Percentiles rank a stretch among this genome's conserved stretches.
Conservation (phyloP, 1,140 invertebrate genomes). For the Brachionus calyciflorus region DNA sequence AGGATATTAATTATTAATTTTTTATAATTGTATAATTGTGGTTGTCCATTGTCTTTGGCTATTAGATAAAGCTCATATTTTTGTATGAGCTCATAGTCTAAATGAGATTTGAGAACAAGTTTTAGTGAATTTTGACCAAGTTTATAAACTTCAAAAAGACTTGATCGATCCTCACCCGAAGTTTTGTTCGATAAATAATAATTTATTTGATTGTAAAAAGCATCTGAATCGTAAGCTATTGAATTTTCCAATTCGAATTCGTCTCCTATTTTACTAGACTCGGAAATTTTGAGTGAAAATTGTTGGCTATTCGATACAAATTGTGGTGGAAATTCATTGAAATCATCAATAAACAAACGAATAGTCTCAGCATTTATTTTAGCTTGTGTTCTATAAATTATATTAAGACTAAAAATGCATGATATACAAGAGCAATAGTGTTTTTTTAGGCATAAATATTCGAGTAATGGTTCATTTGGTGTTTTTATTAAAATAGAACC, state of each 20-base stretch:
- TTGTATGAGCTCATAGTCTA: constrained; percentile 7
- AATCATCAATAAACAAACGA: constrained; percentile 37
- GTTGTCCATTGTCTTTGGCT: constrained; percentile 28
- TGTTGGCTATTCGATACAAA: constrained; percentile 19
- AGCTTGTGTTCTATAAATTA: constrained; percentile 20
- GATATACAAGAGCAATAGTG: background rate
- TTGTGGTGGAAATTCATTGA: background rate
- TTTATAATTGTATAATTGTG: background rate
- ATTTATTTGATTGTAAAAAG: constrained; percentile 26
- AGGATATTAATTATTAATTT: constrained; percentile 1
- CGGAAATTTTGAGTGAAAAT: too few species aligned
- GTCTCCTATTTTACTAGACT: constrained; percentile 30
- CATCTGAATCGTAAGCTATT: constrained; percentile 14
- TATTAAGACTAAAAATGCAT: constrained; percentile 40
- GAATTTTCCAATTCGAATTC: background rate
- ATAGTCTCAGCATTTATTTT: constrained; percentile 37
- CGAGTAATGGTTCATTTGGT: constrained; percentile 13
- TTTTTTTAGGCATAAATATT: constrained; percentile 35
- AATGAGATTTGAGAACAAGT: background rate
- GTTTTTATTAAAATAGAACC: constrained; percentile 10
- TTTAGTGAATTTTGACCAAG: background rate
- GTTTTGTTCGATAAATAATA: background rate
- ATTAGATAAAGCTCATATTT: constrained; percentile 25
- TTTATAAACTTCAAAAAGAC: background rate
- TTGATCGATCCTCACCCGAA: background rate